phyloP scores from a whole-genome alignment of 2,797 vertebrate species.

The Rhadinocentrus ornatus region DNA sequence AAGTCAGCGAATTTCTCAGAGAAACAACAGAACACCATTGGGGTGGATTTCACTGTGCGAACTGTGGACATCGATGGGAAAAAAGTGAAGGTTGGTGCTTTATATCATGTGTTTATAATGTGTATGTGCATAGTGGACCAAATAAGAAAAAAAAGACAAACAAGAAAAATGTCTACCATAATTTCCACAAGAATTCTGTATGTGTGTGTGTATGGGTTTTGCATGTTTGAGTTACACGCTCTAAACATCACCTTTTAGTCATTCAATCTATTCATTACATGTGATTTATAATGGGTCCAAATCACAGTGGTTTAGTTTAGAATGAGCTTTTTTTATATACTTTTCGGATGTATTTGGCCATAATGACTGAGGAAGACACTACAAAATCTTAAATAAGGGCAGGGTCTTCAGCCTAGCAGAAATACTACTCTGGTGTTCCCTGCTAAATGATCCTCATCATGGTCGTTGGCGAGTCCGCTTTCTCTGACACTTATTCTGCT shows the following conservation, averaged over 20 bases:
- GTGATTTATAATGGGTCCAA: neutral
- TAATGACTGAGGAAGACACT: neutral
- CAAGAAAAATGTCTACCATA: no score
- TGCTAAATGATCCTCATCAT: slow-evolving; percentile 11
- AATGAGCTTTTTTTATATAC: neutral
- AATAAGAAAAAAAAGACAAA: no score
- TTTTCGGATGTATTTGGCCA: neutral
- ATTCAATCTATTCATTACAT: neutral
- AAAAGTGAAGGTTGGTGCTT: slow-evolving; percentile 89
- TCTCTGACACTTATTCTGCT: neutral
- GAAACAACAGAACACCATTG: slow-evolving; percentile 95
- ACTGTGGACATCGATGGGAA: slow-evolving; percentile 91
- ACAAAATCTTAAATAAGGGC: neutral
- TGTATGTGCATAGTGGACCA: neutral
- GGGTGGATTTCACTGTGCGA: slow-evolving; percentile 95
- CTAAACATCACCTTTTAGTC: no score
- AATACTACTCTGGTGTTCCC: neutral
- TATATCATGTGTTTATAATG: neutral
- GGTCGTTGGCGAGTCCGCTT: slow-evolving; percentile 18
- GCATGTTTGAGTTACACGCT: no score
- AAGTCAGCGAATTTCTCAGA: slow-evolving; percentile 88
- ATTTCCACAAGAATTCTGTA: no score
- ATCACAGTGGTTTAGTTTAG: neutral
- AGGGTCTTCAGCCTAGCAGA: neutral
- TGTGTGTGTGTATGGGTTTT: no score